Conservation (phyloP, 35 echinoderm and acorn worm genomes). For the Ptychodera flava region DNA sequence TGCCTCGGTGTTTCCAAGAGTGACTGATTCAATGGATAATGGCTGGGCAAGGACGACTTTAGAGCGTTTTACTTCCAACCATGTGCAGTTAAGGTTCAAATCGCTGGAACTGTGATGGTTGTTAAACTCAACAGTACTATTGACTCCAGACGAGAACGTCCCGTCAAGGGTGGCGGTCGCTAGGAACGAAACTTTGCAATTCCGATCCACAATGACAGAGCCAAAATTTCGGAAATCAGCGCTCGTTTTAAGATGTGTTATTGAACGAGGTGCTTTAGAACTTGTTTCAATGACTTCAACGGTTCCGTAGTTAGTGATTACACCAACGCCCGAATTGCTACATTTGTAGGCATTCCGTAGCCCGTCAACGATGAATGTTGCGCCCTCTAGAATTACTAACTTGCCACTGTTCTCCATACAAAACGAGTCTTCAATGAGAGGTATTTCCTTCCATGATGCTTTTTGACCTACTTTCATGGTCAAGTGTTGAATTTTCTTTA, state of each 20-base stretch:
- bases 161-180: neutral
- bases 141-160: neutral
- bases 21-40: neutral
- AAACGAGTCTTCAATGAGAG: neutral
- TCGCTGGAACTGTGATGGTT: neutral
- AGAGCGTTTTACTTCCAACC: neutral
- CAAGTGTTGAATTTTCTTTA: neutral
- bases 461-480: neutral
- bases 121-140: neutral
- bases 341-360: neutral
- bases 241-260: neutral
- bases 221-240: neutral
- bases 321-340: neutral
- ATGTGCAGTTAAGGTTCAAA: neutral
- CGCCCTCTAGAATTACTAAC: neutral
- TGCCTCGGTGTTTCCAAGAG: neutral
- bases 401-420: neutral
- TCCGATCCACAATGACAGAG: neutral
- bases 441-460: neutral
- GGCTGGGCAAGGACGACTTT: neutral
- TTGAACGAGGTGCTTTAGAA: neutral
- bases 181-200: neutral
- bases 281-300: neutral
- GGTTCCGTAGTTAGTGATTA: neutral
- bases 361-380: neutral